Evolutionary conservation across 2,888 invertebrate species (phyloP), one percentile per base, ranked within the genome.

Genomic region (Chelonus formosanus): DNA sequence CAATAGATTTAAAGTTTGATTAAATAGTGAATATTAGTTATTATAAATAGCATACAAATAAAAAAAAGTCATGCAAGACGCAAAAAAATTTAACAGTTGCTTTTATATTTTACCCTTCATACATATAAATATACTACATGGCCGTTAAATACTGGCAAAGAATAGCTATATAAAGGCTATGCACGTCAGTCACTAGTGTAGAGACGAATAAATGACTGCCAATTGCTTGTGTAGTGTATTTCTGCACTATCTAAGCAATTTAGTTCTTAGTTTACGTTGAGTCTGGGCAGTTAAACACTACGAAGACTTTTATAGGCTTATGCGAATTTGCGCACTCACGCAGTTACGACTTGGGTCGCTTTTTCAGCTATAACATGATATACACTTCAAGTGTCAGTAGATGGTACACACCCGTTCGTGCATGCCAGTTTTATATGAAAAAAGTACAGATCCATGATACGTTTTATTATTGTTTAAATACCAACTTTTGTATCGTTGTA

Each of bases 241-340:
- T 76, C 76, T 73, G 35, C 73, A 72, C 76, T 76, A 73, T 78
- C 78, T 75, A 74, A 74, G 78, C 80, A 76, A 77, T 79, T 79
- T 78, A 78, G 75, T 79, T 69, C 72, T 75, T 77, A 77, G 76
- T 80, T 80, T 80, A 80, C 79, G 77, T 74, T 73, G 69, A 72
- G 74, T 75, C 74, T 52, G 67, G 74, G 78, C 74, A 80, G 76
- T 80, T 79, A 80, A 80, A 78, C 76, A 75, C 75, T 75, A 74
- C 76, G 73, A 72, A 73, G 79, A 78, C 76, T 80, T 81, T 81
- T 80, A 80, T 79, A 77, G 78, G 76, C 75, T 75, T 74, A 69
- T 71, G 74, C 72, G 76, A 76, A 76, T 77, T 70, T 73, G 72
- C 72, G 72, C 73, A 75, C 75, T 75, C 72, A 74, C 63, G 70